Evolutionary conservation across 2,113 vertebrate species (phyloP), one percentile per base, ranked within the genome.

Genomic region (Cryptotis parvus): DNA sequence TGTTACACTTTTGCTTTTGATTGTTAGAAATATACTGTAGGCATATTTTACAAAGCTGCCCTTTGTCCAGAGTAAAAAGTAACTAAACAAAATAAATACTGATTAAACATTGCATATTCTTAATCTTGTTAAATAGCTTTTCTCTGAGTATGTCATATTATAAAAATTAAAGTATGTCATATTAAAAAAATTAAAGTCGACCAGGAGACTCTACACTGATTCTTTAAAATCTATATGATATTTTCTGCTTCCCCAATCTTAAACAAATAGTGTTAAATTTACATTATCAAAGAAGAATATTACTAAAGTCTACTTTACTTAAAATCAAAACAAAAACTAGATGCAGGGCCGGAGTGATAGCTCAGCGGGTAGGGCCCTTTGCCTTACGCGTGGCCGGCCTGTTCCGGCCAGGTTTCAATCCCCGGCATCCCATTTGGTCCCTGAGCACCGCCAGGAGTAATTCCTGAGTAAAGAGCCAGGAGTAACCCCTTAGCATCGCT

Each of bases 71-170:
- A 70, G 24, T 55, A 6, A 35, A 29, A 31, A 15, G 22, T 74
- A 78, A 45, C 15, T 74, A 84, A 84, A 26, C 29, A 43, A n/a
- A n/a, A n/a, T 41, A 77, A 63, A 35, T 69, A 20, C 65, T 78
- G 70, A 6, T 3, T 68, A 70, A 69, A 66, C 22, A 58, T 4
- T 22, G 18, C 55, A 45, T 43, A 20, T 4, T 26, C 37, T 11
- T 77, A n/a, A 43, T 76, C 43, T 85, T 61, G 8, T 88, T 81
- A 88, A 94, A 63, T 91, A n/a, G 68, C 18, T 45, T 33, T 35
- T 22, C 22, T 87, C 35, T 35, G 15, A 72, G 14, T 29, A 63
- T 2, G 27, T 35, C 55, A 61, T 37, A 72, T 73, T 9, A 55
- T 75, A 55, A 55, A 81, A 80, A 29, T n/a, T n/a, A n/a, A n/a